Percentiles rank a stretch among this genome's conserved stretches.
phyloP scores from a whole-genome alignment of 2,113 vertebrate species.

The Climacteris rufus region DNA sequence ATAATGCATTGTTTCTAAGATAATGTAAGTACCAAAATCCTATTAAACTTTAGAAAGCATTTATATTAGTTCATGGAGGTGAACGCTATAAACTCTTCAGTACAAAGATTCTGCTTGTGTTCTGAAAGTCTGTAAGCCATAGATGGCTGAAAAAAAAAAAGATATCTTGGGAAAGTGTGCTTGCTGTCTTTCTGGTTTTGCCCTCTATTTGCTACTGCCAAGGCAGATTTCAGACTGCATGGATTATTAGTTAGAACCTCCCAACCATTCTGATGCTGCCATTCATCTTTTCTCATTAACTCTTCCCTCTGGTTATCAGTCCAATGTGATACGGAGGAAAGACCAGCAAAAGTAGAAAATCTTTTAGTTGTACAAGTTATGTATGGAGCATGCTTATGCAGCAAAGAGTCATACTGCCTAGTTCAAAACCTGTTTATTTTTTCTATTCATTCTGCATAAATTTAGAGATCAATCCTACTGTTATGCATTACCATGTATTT shows the following conservation, averaged over 20 bases:
- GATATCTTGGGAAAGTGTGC: rapidly evolving
- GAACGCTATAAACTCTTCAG: not conserved
- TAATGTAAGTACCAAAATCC: not conserved
- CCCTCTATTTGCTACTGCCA: not conserved
- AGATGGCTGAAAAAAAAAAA: not conserved
- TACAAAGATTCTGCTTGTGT: not conserved
- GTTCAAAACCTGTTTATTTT: not conserved
- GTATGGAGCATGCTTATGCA: not conserved
- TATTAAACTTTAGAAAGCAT: not conserved
- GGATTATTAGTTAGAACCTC: not conserved
- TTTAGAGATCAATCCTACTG: not conserved
- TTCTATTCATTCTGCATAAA: not conserved
- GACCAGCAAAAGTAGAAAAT: not conserved
- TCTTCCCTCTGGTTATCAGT: not conserved
- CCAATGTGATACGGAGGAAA: not conserved
- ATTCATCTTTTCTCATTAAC: not conserved
- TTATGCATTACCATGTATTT: not conserved
- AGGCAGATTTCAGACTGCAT: not conserved
- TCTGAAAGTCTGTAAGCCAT: not conserved
- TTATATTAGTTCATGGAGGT: not conserved
- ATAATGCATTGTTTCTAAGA: not conserved
- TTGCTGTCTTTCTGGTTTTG: not conserved
- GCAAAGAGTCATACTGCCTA: not conserved
- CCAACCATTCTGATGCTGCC: not conserved
- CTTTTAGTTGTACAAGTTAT: not conserved